Evolutionary conservation across 2,888 invertebrate species (phyloP).

Genomic region (Danaus chrysippus): DNA sequence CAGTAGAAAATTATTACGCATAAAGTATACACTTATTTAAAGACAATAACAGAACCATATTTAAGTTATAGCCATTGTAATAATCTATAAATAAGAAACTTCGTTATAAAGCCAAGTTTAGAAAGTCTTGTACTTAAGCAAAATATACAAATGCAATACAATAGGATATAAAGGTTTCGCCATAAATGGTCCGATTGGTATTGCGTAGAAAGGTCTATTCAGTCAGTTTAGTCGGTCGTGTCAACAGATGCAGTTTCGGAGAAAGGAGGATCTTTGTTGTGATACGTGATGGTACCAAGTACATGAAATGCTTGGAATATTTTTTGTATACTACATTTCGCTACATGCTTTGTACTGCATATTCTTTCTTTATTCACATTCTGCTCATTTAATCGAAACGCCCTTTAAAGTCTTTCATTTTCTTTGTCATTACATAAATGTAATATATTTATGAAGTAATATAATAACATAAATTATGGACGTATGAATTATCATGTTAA

Average conservation of each 20-base stretch:
- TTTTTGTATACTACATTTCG: too few species aligned
- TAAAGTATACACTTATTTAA: too few species aligned
- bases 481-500: not conserved
- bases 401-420: conserved; percentile 66
- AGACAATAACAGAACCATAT: too few species aligned
- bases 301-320: too few species aligned
- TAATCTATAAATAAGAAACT: not conserved
- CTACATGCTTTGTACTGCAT: too few species aligned
- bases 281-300: conserved; percentile 27
- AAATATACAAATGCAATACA: conserved; percentile 20
- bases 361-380: not conserved
- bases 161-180: conserved; percentile 36
- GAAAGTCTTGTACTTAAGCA: too few species aligned
- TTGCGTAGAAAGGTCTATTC: conserved; percentile 39
- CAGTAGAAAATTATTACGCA: not conserved
- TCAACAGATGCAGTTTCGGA: conserved; percentile 46
- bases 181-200: conserved; percentile 39
- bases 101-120: not conserved
- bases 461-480: conserved; percentile 27
- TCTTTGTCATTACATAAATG: conserved; percentile 14
- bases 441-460: conserved; percentile 10
- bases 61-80: not conserved
- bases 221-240: conserved; percentile 46
- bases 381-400: conserved; percentile 36
- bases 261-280: conserved; percentile 44